phyloP scores from a whole-genome alignment of 2,113 vertebrate species.

The Sminthopsis crassicaudata region DNA sequence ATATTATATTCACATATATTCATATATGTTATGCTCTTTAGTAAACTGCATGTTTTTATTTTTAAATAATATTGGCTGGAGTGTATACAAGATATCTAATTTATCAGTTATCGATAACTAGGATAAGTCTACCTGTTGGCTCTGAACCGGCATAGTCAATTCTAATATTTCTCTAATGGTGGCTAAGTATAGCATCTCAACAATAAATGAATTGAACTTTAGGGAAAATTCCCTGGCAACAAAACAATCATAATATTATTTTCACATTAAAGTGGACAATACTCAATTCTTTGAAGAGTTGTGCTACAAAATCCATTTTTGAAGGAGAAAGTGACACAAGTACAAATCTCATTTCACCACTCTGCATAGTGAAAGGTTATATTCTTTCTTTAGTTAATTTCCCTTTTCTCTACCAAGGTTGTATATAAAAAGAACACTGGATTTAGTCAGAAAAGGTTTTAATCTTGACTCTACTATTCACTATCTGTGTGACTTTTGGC shows the following conservation, averaged over 20 bases:
- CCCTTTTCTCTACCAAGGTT: background rate
- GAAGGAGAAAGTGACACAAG: background rate
- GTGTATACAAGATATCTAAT: background rate
- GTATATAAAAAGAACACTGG: background rate
- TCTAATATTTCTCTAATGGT: background rate
- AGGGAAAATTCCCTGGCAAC: background rate
- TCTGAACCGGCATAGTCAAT: background rate
- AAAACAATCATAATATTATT: background rate
- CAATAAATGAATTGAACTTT: background rate
- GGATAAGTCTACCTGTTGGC: background rate
- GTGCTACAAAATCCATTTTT: background rate
- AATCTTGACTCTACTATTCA: background rate
- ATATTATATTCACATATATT: too few relatives aligned
- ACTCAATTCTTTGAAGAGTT: background rate
- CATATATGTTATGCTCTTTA: too few relatives aligned
- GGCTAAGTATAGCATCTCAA: background rate
- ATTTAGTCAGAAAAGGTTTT: background rate
- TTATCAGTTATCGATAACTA: background rate
- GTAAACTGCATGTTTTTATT: too few relatives aligned
- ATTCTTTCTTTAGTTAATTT: background rate
- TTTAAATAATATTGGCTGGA: background rate
- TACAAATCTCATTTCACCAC: background rate
- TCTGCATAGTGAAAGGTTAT: background rate
- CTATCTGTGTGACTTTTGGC: background rate
- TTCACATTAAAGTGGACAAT: background rate